Percentiles rank a stretch among this genome's conserved stretches.
phyloP scores from a whole-genome alignment of 2,888 invertebrate species.

The Acanthosepion lycidas region DNA sequence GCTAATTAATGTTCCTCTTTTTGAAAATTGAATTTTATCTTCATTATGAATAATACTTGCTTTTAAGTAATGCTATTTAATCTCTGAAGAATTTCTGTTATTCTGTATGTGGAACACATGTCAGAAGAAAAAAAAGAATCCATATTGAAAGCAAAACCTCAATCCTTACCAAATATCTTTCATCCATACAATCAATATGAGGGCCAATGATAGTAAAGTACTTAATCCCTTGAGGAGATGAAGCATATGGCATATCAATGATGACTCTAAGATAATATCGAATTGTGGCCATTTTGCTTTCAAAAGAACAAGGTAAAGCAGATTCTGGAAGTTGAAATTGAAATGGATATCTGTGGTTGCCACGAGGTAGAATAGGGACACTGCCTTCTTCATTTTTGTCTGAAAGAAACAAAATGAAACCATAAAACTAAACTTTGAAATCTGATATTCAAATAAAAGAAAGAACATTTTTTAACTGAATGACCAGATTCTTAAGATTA shows the following conservation, averaged over 20 bases:
- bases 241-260: conserved; percentile 85
- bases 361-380: conserved; percentile 81
- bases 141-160: not conserved
- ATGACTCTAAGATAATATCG: conserved; percentile 80
- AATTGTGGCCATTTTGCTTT: conserved; percentile 83
- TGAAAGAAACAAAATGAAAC: conserved; percentile 53
- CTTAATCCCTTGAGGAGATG: conserved; percentile 86
- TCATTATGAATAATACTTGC: too few relatives aligned
- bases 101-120: too few relatives aligned
- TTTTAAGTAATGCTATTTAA: too few relatives aligned
- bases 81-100: too few relatives aligned
- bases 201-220: conserved; percentile 87
- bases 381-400: conserved; percentile 70
- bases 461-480: conserved; percentile 80
- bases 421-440: not conserved
- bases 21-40: too few relatives aligned
- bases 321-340: conserved; percentile 84
- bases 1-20: too few relatives aligned
- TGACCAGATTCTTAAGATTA: conserved; percentile 80
- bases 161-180: conserved; percentile 82
- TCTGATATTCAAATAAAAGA: not conserved
- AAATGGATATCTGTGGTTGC: conserved; percentile 82
- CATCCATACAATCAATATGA: conserved; percentile 87
- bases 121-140: too few relatives aligned
- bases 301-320: conserved; percentile 84